Evolutionary conservation across 2,888 invertebrate species (phyloP).

Genomic region (Mallateleia sp.): DNA sequence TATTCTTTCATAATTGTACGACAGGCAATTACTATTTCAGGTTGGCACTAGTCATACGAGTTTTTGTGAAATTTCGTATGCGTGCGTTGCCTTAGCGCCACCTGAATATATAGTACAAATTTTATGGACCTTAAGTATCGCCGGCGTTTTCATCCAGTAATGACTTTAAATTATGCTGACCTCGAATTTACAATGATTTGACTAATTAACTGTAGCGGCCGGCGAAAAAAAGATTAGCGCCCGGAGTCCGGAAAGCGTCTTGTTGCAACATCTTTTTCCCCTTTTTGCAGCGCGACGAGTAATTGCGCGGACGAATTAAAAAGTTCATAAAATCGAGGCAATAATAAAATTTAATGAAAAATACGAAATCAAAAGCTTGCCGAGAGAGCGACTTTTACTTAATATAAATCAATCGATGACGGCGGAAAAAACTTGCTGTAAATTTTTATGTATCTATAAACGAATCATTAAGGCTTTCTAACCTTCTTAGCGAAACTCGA

Average conservation of each 20-base stretch:
- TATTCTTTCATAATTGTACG: slow-evolving; percentile 54
- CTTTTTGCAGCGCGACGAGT: neutral
- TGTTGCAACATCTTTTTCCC: neutral
- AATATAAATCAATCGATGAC: slow-evolving; percentile 41
- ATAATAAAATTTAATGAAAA: slow-evolving; percentile 43
- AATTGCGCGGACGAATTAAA: slow-evolving; percentile 6
- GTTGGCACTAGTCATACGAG: slow-evolving; percentile 53
- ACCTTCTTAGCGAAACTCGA: slow-evolving; percentile 6
- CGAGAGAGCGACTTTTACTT: slow-evolving; percentile 2
- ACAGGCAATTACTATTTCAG: slow-evolving; percentile 55
- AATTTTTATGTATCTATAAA: slow-evolving; percentile 47
- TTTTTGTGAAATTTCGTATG: slow-evolving; percentile 58
- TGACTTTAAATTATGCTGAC: slow-evolving; percentile 40
- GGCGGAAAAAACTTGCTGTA: slow-evolving; percentile 20
- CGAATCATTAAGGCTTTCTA: slow-evolving; percentile 48
- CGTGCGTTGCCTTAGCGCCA: slow-evolving; percentile 54
- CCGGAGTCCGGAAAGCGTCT: neutral
- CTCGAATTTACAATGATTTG: slow-evolving; percentile 48
- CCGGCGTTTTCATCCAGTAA: slow-evolving; percentile 14
- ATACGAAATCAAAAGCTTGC: slow-evolving; percentile 30
- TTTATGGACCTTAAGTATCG: slow-evolving; percentile 39
- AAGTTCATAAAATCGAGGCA: neutral
- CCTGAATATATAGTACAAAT: slow-evolving; percentile 34
- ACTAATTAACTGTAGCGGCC: slow-evolving; percentile 35
- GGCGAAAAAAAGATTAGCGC: neutral